These are phyloP conservation scores for Platyrinchus mystaceus DNA, from an alignment of 2,797 vertebrate genomes.

Conservation along the genomic window DNA sequence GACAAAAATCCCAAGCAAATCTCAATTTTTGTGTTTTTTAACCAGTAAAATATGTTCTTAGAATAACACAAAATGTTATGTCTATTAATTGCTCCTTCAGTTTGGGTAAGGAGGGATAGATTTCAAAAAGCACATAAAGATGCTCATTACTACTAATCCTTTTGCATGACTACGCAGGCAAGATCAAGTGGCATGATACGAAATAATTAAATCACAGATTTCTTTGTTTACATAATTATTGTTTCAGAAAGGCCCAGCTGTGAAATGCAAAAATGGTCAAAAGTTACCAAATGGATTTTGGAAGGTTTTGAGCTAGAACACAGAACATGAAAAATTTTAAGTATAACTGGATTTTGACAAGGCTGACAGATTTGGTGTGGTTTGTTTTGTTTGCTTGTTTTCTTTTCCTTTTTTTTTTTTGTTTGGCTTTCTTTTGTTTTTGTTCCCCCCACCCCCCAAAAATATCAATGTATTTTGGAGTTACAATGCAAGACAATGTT, in stretches of 20 bases:
- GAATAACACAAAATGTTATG: background rate
- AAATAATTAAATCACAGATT: background rate
- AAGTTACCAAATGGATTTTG: background rate
- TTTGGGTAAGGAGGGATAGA: background rate
- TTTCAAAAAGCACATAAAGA: background rate
- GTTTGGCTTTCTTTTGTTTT: fast-evolving
- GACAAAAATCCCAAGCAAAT: background rate
- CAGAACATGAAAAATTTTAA: background rate
- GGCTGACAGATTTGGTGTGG: background rate
- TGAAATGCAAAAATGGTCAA: background rate
- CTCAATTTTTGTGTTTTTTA: background rate
- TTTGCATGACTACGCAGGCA: background rate
- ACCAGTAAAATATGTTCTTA: background rate
- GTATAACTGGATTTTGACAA: background rate
- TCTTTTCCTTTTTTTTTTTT: no score
- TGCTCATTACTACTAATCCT: background rate
- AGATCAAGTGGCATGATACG: background rate
- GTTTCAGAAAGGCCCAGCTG: background rate
- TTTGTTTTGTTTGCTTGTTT: background rate
- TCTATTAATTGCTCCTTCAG: background rate
- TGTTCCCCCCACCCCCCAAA: background rate
- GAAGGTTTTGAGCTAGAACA: background rate
- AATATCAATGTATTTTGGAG: background rate
- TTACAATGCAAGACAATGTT: background rate
- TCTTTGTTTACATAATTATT: background rate